These are phyloP conservation scores for Synergus umbraculus DNA, from an alignment of 2,888 invertebrate genomes.

Conservation along the genomic window DNA sequence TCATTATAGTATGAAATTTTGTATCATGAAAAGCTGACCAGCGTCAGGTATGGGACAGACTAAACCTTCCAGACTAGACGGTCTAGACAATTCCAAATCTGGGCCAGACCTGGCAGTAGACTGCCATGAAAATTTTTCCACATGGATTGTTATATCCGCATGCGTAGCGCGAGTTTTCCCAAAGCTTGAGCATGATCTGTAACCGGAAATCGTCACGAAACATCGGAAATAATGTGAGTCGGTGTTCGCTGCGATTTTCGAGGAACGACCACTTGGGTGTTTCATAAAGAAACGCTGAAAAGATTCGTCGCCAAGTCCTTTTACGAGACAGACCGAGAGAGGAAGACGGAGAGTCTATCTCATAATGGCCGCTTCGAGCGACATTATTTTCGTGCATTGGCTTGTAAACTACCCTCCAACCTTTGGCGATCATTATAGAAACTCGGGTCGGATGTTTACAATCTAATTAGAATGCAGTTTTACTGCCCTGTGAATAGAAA, in stretches of 20 bases:
- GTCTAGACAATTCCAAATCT: no score
- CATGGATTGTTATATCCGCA: background rate
- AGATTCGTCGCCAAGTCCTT: constrained; percentile 65
- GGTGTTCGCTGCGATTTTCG: constrained; percentile 44
- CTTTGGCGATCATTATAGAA: constrained; percentile 20
- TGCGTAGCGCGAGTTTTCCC: constrained; percentile 20
- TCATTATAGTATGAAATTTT: no score
- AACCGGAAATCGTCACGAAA: constrained; percentile 45
- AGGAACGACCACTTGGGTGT: constrained; percentile 40
- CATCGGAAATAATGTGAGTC: constrained; percentile 47
- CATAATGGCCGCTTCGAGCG: constrained; percentile 59
- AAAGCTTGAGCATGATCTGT: constrained; percentile 31
- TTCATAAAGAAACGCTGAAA: constrained; percentile 57
- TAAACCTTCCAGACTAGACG: no score
- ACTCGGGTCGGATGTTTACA: background rate
- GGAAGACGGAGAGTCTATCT: constrained; percentile 54
- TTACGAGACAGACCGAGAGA: constrained; percentile 56
- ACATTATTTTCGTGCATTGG: constrained; percentile 38
- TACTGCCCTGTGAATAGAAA: background rate
- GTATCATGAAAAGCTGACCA: no score
- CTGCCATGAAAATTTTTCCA: no score
- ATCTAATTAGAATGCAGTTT: background rate
- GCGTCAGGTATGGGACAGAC: no score
- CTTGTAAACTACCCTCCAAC: constrained; percentile 12
- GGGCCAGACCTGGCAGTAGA: no score